A percentile compares a stretch with the other conserved stretches of the same genome.
Evolutionary conservation across 2,888 invertebrate species (phyloP).

Genomic region (Trachelus iudaicus): DNA sequence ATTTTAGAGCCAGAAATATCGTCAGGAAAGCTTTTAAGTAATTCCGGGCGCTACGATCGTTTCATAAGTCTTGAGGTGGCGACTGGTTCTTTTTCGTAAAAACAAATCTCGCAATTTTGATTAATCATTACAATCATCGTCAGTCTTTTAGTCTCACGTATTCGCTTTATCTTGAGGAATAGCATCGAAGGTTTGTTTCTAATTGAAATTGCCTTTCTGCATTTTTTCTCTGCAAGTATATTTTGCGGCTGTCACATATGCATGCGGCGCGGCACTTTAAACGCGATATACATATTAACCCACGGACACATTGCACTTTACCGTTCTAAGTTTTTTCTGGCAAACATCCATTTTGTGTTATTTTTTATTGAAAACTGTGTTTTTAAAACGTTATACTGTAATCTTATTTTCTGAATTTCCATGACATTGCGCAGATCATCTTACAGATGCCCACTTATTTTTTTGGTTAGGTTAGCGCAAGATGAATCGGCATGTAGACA

Average conservation of each 20-base stretch:
- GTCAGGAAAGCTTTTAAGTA: neutral
- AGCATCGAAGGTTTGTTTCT: neutral
- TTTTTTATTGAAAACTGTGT: neutral
- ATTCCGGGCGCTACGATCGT: neutral
- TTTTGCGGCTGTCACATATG: neutral
- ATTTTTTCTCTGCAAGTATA: neutral
- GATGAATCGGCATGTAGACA: slow-evolving; percentile 35
- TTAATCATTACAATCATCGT: neutral
- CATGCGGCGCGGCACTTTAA: neutral
- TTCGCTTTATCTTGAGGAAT: neutral
- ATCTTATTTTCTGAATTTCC: neutral
- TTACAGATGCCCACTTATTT: neutral
- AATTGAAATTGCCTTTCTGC: neutral
- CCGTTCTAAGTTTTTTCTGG: neutral
- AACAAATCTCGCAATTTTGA: neutral
- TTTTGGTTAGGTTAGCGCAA: slow-evolving; percentile 37
- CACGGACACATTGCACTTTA: neutral
- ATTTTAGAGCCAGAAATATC: neutral
- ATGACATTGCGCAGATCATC: neutral
- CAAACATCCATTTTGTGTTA: neutral
- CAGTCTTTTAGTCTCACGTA: neutral
- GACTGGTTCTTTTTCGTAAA: neutral
- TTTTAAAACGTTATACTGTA: neutral
- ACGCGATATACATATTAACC: neutral
- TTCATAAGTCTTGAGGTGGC: neutral